These are phyloP conservation scores for Lasiurus cinereus DNA, from an alignment of 2,113 vertebrate genomes.

Conservation along the genomic window DNA sequence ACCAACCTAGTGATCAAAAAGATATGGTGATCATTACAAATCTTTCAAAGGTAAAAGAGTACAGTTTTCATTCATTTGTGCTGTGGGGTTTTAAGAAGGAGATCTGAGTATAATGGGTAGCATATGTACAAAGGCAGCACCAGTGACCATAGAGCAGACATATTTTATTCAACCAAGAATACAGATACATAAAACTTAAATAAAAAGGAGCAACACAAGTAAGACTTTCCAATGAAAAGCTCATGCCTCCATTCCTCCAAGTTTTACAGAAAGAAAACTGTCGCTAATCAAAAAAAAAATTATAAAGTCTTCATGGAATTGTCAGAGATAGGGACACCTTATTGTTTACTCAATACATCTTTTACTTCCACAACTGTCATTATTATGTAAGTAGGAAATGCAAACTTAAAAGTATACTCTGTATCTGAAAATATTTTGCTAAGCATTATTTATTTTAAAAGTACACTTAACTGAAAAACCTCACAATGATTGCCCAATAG, in stretches of 20 bases:
- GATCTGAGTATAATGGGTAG: constrained; percentile 57
- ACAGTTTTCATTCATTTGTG: constrained; percentile 47
- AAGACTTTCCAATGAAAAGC: constrained; percentile 69
- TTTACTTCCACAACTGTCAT: constrained; percentile 56
- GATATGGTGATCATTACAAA: constrained; percentile 65
- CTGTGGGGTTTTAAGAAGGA: constrained; percentile 64
- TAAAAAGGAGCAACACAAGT: constrained; percentile 52
- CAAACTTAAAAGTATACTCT: constrained; percentile 71
- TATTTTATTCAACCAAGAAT: constrained; percentile 62
- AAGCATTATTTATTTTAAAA: constrained; percentile 79
- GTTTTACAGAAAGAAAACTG: constrained; percentile 66
- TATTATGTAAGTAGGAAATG: constrained; percentile 71
- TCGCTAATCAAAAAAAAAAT: constrained; percentile 74
- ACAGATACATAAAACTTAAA: constrained; percentile 62
- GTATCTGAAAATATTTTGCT: constrained; percentile 73
- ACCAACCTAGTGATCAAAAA: constrained; percentile 58
- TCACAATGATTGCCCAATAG: neutral
- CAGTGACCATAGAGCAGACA: constrained; percentile 33
- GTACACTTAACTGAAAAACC: constrained; percentile 73
- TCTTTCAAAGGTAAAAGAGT: constrained; percentile 70
- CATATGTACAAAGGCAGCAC: constrained; percentile 50
- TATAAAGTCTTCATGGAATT: constrained; percentile 2
- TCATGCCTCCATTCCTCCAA: constrained; percentile 60
- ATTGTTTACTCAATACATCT: constrained; percentile 74
- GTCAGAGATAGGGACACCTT: constrained; percentile 30